Evolutionary conservation across 2,888 invertebrate genomes (phyloP).

Genomic region (Andrena bicolor): DNA sequence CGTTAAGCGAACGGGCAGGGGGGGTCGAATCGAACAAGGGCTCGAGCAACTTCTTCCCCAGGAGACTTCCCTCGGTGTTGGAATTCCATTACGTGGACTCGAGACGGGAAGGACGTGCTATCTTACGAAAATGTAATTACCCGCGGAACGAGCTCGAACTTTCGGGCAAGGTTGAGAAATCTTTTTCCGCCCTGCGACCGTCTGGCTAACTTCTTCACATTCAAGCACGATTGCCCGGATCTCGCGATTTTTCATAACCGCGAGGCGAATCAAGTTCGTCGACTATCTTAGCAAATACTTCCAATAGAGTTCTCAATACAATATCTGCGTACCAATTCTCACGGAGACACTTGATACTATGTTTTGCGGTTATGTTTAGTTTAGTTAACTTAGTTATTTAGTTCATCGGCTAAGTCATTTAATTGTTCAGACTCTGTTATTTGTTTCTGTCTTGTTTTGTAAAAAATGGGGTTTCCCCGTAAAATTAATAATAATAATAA

Average conservation of each 20-base stretch:
- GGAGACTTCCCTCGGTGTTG: conserved; percentile 37
- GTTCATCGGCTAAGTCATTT: no score
- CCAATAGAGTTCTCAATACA: no score
- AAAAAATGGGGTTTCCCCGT: no score
- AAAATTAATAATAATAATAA: no score
- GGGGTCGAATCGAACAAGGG: conserved; percentile 48
- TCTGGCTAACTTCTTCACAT: not conserved
- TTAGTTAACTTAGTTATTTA: no score
- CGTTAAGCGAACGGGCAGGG: conserved; percentile 58
- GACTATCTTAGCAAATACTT: no score
- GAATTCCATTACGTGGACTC: conserved; percentile 66
- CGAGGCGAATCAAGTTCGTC: not conserved
- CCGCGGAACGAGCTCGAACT: conserved; percentile 29
- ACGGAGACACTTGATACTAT: no score
- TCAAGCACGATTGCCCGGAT: not conserved
- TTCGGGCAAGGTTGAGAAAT: conserved; percentile 23
- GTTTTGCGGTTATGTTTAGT: no score
- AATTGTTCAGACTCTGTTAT: no score
- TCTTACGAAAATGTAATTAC: conserved; percentile 60
- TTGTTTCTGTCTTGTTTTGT: no score
- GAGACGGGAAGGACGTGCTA: conserved; percentile 57
- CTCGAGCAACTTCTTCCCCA: conserved; percentile 31
- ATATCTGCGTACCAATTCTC: no score
- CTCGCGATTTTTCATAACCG: not conserved
- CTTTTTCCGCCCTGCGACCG: not conserved